These are phyloP conservation scores for Chloropsis hardwickii DNA, from an alignment of 2,113 vertebrate species.

Conservation along the genomic window DNA sequence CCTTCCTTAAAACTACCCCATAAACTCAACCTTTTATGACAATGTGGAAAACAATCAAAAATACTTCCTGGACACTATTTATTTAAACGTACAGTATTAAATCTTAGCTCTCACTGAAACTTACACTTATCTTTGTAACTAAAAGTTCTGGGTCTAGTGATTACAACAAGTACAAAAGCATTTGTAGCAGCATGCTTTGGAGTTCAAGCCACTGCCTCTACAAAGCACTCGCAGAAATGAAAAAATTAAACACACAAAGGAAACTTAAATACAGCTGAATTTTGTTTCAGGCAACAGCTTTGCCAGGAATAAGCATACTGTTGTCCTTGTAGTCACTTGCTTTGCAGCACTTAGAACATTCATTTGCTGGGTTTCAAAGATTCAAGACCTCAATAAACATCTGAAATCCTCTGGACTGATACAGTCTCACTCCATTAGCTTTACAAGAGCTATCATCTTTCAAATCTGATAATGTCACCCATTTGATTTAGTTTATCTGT, in stretches of 20 bases:
- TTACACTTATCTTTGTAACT: not conserved
- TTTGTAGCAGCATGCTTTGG: not conserved
- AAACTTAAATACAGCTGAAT: not conserved
- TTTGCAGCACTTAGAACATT: constrained; percentile 8
- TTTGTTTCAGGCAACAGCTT: not conserved
- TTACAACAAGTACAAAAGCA: not conserved
- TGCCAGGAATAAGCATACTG: not conserved
- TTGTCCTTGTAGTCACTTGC: not conserved
- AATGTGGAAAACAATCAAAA: not conserved
- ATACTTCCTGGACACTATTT: not conserved
- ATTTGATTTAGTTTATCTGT: constrained; percentile 58
- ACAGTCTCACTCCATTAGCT: constrained; percentile 35
- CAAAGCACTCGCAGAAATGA: not conserved
- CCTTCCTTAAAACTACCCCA: not conserved
- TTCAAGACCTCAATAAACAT: constrained; percentile 29
- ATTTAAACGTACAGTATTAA: not conserved
- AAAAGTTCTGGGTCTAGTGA: not conserved
- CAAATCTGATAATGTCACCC: constrained; percentile 20
- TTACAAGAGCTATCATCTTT: constrained; percentile 57
- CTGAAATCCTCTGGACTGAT: constrained; percentile 25
- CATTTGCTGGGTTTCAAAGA: constrained; percentile 23
- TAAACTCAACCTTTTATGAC: not conserved
- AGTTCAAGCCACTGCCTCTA: not conserved
- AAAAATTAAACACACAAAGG: not conserved
- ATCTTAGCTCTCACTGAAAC: not conserved